Evolutionary conservation across 1,140 invertebrate species (phyloP).

Genomic region (Dysdera silvatica): DNA sequence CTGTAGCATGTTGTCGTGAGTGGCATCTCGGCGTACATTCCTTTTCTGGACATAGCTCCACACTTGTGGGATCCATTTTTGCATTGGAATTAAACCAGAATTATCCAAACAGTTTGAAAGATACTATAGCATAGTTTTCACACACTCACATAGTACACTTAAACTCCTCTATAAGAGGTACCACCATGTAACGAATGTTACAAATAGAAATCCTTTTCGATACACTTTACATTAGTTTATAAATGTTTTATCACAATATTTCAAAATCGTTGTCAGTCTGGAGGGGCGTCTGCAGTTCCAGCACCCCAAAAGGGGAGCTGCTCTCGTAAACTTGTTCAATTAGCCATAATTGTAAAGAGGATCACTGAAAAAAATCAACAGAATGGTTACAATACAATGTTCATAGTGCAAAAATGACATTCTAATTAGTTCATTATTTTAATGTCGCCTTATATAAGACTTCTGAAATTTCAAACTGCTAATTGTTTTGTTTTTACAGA

Average conservation of each 20-base stretch:
- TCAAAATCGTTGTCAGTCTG: neutral
- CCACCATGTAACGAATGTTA: constrained; percentile 51
- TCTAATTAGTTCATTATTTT: too few relatives aligned
- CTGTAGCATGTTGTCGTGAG: constrained; percentile 15
- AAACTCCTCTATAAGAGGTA: neutral
- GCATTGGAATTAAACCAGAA: neutral
- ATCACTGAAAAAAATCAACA: constrained; percentile 8
- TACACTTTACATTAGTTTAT: constrained; percentile 42
- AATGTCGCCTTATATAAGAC: too few relatives aligned
- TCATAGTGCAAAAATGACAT: too few relatives aligned
- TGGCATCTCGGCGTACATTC: constrained; percentile 25
- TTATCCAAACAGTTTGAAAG: neutral
- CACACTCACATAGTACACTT: too few relatives aligned
- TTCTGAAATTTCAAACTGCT: too few relatives aligned
- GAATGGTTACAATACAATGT: too few relatives aligned
- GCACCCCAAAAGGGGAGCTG: constrained; percentile 12
- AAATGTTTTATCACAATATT: constrained; percentile 12
- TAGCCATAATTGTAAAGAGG: constrained; percentile 9
- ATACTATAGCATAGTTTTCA: neutral
- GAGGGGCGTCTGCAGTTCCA: neutral
- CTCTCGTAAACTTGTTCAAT: neutral
- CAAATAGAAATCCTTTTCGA: constrained; percentile 70
- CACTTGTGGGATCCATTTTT: neutral
- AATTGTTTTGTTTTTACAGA: too few relatives aligned
- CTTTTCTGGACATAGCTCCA: neutral